Evolutionary conservation across 2,797 vertebrate genomes (phyloP).

Genomic region (Phalloptychus januarius): DNA sequence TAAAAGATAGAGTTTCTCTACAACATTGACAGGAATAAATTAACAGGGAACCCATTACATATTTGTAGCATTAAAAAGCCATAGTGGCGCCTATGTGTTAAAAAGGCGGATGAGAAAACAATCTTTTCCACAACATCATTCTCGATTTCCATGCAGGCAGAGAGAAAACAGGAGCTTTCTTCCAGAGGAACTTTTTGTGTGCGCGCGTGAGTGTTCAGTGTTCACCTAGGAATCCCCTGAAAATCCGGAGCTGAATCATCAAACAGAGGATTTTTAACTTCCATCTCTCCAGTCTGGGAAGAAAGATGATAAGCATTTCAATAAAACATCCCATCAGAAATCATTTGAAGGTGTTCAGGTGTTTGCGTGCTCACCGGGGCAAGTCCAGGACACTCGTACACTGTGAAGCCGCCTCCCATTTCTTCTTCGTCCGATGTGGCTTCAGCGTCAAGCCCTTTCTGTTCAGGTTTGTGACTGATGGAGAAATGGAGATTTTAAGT

Average conservation of each 20-base stretch:
- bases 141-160: slow-evolving; percentile 56
- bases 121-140: slow-evolving; percentile 32
- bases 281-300: slow-evolving; percentile 95
- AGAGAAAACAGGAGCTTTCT: slow-evolving; percentile 38
- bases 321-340: neutral
- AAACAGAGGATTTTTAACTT: slow-evolving; percentile 96
- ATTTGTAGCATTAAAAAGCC: slow-evolving; percentile 49
- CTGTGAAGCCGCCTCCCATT: slow-evolving; percentile 94
- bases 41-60: slow-evolving; percentile 46
- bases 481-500: neutral
- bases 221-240: slow-evolving; percentile 81
- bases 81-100: slow-evolving; percentile 25
- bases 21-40: slow-evolving; percentile 49
- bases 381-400: slow-evolving; percentile 95
- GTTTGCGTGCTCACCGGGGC: slow-evolving; percentile 84
- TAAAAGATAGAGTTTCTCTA: slow-evolving; percentile 36
- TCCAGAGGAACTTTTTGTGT: slow-evolving; percentile 23
- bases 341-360: neutral
- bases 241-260: slow-evolving; percentile 85
- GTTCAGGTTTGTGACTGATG: slow-evolving; percentile 87
- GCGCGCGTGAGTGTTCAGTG: slow-evolving; percentile 17
- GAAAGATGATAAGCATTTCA: slow-evolving; percentile 1
- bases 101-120: slow-evolving; percentile 50
- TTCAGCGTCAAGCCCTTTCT: slow-evolving; percentile 81
- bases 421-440: slow-evolving; percentile 92